Base-by-base conservation (phyloP, 2,113 vertebrate genomes). In the Muntiacus reevesi region DNA sequence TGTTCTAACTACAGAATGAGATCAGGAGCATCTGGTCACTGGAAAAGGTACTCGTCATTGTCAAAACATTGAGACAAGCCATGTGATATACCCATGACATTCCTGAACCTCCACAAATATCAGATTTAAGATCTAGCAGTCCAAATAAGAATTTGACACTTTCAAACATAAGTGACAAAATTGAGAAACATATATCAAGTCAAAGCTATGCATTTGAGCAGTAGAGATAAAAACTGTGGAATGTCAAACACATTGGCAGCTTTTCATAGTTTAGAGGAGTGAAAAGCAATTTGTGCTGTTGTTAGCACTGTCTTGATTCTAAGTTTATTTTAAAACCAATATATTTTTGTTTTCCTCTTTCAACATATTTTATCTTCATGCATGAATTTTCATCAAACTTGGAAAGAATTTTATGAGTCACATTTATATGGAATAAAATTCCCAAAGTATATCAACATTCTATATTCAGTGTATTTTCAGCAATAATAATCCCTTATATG, bases 241-340 rank as follows among this genome's bases (percentile, higher is more conserved):
- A 94, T 97, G 95, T 97, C 83, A 45, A 13, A n/a, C 78, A 78
- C 84, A 92, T 79, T 97, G 98, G 93, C 96, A 98, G 87, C 62
- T 97, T 98, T 97, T 97, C 91, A 71, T 13, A 97, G 94, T 84
- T 97, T 36, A 74, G n/a, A 97, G 97, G 86, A 98, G 97, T 98
- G 95, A 0, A 87, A 93, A 97, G 74, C 96, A 98, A 95, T 82
- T 97, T 95, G 91, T 64, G 91, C 91, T 90, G 43, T 27, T 92
- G 96, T 95, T 97, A 97, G 85, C 54, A 97, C 45, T 89, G 50
- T 83, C 76, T 89, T 96, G 86, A 89, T 95, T 97, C 92, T 6
- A 43, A 93, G 87, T 85, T 97, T 98, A 98, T 98, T 97, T 95
- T n/a, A 87, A 97, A 60, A 98, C 88, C 57, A 96, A 96, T 71